A percentile compares a stretch with the other conserved stretches of the same genome.
Conservation (phyloP, 1,140 invertebrate genomes). For the Drosophila fuyamai region DNA sequence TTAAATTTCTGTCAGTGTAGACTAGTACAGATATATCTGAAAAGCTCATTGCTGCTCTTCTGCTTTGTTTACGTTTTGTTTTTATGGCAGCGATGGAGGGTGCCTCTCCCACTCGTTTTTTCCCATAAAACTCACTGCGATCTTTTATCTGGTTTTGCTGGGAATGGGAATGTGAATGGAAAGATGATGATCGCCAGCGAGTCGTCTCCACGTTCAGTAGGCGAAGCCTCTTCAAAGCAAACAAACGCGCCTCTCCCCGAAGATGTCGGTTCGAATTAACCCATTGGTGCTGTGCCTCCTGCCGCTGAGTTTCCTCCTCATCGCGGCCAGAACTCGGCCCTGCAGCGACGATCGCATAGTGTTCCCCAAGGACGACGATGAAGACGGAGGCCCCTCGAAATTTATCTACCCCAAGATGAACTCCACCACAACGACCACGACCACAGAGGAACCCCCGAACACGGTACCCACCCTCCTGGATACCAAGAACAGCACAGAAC, state of each 20-base stretch:
- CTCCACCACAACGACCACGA: neutral
- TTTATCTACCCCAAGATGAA: neutral
- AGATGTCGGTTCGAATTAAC: conserved; percentile 12
- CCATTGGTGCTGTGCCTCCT: conserved; percentile 15
- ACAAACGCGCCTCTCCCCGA: conserved; percentile 44
- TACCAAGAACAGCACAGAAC: conserved; percentile 1
- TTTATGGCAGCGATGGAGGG: conserved; percentile 8
- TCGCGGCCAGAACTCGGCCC: conserved; percentile 20
- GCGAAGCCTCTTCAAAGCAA: conserved; percentile 46
- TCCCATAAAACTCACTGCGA: conserved; percentile 11
- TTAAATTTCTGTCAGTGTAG: conserved; percentile 16
- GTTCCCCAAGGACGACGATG: conserved; percentile 45
- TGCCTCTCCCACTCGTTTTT: conserved; percentile 12
- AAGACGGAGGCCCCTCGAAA: neutral
- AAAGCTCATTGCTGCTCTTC: conserved; percentile 21
- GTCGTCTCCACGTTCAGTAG: conserved; percentile 39
- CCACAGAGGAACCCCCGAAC: neutral
- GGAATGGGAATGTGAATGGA: conserved; percentile 7
- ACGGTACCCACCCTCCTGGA: neutral
- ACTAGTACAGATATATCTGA: neutral
- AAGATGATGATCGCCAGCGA: conserved; percentile 30
- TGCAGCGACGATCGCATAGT: conserved; percentile 55
- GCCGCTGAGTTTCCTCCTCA: conserved; percentile 17
- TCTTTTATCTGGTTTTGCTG: conserved; percentile 26
- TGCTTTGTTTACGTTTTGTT: conserved; percentile 46